These are phyloP conservation scores for Lithobates pipiens DNA, from an alignment of 2,797 vertebrate genomes.

Conservation along the genomic window DNA sequence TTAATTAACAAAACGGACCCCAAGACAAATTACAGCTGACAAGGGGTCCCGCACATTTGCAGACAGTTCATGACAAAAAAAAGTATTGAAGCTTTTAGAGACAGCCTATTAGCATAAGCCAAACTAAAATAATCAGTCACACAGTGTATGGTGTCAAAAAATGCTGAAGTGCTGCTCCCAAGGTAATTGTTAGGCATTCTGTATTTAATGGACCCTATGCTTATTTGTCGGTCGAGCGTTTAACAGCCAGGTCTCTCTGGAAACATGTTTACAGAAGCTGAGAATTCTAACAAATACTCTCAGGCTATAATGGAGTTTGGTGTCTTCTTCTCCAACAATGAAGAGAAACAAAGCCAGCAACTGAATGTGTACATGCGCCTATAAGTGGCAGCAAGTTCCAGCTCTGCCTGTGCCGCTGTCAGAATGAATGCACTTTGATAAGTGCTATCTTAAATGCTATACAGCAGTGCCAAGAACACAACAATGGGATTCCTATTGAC, in stretches of 20 bases:
- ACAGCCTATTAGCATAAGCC: neutral
- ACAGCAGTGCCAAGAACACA: constrained; percentile 37
- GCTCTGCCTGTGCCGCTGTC: constrained; percentile 31
- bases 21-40: too few relatives aligned
- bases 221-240: constrained; percentile 3
- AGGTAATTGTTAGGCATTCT: constrained; percentile 6
- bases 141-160: neutral
- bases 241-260: constrained; percentile 34
- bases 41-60: too few relatives aligned
- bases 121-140: neutral
- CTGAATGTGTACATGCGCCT: constrained; percentile 38
- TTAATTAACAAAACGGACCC: too few relatives aligned
- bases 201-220: neutral
- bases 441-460: constrained; percentile 52
- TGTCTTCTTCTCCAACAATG: constrained; percentile 41
- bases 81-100: neutral
- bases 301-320: constrained; percentile 23
- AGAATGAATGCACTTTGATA: constrained; percentile 31
- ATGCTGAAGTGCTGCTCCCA: neutral
- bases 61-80: neutral
- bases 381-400: constrained; percentile 23
- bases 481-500: constrained; percentile 50
- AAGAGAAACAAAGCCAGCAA: constrained; percentile 6
- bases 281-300: constrained; percentile 28
- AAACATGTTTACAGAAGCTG: constrained; percentile 33